Conservation (phyloP, 2,888 invertebrate species). For the Argyresthia albistria region DNA sequence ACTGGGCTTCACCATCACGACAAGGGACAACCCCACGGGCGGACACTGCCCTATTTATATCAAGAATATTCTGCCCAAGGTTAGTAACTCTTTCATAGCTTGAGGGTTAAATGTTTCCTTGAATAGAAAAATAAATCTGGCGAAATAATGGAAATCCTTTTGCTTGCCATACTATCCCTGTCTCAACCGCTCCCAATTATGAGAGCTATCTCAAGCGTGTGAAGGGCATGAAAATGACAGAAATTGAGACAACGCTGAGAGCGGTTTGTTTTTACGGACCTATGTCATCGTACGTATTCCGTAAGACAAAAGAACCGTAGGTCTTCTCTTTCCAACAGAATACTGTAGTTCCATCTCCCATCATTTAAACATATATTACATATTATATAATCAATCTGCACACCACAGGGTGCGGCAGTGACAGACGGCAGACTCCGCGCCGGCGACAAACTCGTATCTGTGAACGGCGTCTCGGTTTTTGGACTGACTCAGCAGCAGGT, state of each 20-base stretch:
- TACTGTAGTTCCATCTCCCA: background rate
- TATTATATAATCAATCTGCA: no score
- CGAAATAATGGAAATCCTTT: no score
- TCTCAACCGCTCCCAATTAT: no score
- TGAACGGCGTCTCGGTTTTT: slow-evolving; percentile 89
- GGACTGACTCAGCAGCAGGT: slow-evolving; percentile 95
- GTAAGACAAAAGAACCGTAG: no score
- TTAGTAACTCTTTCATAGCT: slow-evolving; percentile 24
- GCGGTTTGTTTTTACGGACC: no score
- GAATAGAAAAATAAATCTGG: no score
- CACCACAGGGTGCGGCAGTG: slow-evolving; percentile 89
- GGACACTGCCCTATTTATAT: slow-evolving; percentile 98
- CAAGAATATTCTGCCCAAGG: slow-evolving; percentile 95
- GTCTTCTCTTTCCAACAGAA: background rate
- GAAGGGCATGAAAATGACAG: no score
- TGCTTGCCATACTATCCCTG: no score
- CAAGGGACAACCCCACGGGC: slow-evolving; percentile 96
- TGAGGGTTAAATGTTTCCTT: no score
- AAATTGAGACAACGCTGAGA: no score
- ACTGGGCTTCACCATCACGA: slow-evolving; percentile 97
- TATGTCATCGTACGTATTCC: no score
- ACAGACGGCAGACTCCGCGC: slow-evolving; percentile 93
- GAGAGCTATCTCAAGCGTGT: no score
- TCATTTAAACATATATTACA: background rate
- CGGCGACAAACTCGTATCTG: slow-evolving; percentile 93